These are phyloP conservation scores for Pipra filicauda DNA, from an alignment of 2,113 vertebrate species.

Conservation along the genomic window DNA sequence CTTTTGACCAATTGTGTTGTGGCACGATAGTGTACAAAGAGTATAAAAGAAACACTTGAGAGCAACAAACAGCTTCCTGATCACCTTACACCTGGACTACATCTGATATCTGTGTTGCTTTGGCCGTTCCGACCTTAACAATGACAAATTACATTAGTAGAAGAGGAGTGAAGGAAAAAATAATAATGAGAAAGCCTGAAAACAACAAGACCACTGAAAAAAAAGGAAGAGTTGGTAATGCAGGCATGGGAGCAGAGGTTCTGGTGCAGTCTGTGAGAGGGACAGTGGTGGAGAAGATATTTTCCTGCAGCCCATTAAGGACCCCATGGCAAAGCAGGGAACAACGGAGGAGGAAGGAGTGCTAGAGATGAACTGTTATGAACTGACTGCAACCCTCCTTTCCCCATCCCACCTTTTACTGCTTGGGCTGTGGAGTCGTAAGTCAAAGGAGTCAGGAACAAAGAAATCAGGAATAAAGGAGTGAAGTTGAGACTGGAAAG, in stretches of 20 bases:
- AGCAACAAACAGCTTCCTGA: too few relatives aligned
- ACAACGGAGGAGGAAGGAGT: background rate
- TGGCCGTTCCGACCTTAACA: too few relatives aligned
- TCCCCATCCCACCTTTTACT: background rate
- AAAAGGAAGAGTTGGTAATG: rapidly evolving
- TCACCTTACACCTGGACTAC: too few relatives aligned
- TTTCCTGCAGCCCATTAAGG: background rate
- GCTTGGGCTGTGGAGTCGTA: rapidly evolving
- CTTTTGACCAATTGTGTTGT: too few relatives aligned
- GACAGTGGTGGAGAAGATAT: background rate
- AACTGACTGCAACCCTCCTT: background rate
- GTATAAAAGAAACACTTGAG: too few relatives aligned
- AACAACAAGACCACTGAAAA: background rate
- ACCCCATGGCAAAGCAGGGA: background rate
- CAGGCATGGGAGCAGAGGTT: background rate
- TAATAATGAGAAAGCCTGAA: background rate
- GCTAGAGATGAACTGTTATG: background rate
- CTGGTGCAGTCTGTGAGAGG: background rate
- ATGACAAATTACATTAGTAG: background rate
- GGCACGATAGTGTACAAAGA: too few relatives aligned
- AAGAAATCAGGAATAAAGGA: background rate
- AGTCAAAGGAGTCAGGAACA: background rate
- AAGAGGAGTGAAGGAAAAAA: background rate
- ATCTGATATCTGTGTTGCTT: too few relatives aligned
- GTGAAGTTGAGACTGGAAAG: background rate